Conservation (phyloP, 2,113 vertebrate species). For the Myotis brandtii region DNA sequence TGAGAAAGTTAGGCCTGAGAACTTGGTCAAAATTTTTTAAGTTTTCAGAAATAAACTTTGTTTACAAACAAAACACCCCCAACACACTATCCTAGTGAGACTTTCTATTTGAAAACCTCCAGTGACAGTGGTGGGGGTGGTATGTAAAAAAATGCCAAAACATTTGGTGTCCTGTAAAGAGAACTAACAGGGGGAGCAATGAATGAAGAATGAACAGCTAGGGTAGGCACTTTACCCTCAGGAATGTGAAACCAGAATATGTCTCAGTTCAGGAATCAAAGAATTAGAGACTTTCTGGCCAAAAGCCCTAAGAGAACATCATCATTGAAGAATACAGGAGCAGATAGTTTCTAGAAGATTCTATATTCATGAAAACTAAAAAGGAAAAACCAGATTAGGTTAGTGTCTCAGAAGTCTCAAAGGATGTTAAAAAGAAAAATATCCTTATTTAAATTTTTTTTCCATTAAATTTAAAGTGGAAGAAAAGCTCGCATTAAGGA, state of each 20-base stretch:
- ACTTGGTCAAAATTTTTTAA: not conserved
- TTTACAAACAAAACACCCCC: not conserved
- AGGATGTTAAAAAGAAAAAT: not conserved
- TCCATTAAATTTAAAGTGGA: not conserved
- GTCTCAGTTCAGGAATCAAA: not conserved
- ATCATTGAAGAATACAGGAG: not conserved
- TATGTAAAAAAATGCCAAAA: not conserved
- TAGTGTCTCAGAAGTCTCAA: constrained; percentile 12
- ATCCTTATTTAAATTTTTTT: not conserved
- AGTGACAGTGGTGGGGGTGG: not conserved
- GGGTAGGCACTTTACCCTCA: not conserved
- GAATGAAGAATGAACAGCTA: not conserved
- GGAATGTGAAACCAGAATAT: not conserved
- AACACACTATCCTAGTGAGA: not conserved
- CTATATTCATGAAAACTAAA: not conserved
- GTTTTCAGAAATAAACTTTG: constrained; percentile 39
- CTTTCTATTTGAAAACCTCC: not conserved
- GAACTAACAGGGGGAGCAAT: rapidly evolving
- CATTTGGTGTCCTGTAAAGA: not conserved
- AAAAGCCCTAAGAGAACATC: not conserved
- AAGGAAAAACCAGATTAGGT: not conserved
- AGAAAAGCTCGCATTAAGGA: not conserved
- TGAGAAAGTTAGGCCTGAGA: not conserved
- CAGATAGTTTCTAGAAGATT: not conserved
- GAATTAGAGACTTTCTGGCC: not conserved